These are phyloP conservation scores for Callionymus lyra DNA, from an alignment of 2,113 vertebrate genomes.

Conservation along the genomic window DNA sequence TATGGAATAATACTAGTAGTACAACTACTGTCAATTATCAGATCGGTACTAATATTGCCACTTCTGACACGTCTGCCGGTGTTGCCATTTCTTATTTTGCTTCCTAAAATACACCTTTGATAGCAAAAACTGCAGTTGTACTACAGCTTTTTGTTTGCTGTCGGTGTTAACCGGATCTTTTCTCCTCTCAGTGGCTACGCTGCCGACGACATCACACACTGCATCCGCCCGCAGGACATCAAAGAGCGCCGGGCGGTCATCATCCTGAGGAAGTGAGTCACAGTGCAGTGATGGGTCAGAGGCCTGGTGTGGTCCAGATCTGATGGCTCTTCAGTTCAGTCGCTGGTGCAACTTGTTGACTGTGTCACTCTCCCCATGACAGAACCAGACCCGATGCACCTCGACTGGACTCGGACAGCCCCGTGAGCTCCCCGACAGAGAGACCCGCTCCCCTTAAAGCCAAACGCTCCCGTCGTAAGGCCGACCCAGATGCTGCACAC, in stretches of 20 bases:
- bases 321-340: too few species aligned
- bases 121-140: too few species aligned
- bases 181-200: constrained; percentile 82
- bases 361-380: constrained; percentile 25
- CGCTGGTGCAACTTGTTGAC: neutral
- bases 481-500: constrained; percentile 88
- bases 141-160: too few species aligned
- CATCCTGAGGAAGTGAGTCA: constrained; percentile 93
- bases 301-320: too few species aligned
- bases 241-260: constrained; percentile 93
- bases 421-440: constrained; percentile 71
- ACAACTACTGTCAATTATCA: too few species aligned
- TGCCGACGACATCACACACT: constrained; percentile 97
- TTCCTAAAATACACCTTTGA: too few species aligned
- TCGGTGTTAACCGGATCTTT: neutral
- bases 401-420: constrained; percentile 76
- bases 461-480: constrained; percentile 91
- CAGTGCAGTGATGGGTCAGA: neutral
- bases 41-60: too few species aligned
- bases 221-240: constrained; percentile 96
- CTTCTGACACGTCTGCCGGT: too few species aligned
- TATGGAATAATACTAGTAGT: too few species aligned
- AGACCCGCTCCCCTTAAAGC: constrained; percentile 80
- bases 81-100: too few species aligned
- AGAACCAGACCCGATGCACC: constrained; percentile 93